A percentile compares a stretch with the other conserved stretches of the same genome.
Evolutionary conservation across 1,140 invertebrate species (phyloP).

Genomic region (Asbolus verrucosus): DNA sequence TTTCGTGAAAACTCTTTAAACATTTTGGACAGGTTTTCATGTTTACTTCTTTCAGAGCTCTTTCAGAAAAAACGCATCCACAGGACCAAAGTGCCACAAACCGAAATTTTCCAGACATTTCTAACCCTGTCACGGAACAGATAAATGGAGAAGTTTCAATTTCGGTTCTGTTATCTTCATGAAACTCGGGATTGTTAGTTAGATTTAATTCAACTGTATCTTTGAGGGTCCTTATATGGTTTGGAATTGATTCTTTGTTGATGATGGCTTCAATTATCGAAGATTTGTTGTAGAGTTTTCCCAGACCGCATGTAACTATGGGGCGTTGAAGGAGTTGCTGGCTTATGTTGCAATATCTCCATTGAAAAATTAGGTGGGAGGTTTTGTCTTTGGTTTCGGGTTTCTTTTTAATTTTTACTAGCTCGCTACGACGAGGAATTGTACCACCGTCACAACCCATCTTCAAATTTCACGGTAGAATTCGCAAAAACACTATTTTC

Average conservation of each 20-base stretch:
- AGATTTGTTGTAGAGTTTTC: conserved; percentile 95
- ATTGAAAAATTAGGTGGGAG: conserved; percentile 90
- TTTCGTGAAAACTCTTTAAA: conserved; percentile 78
- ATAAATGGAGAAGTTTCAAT: conserved; percentile 90
- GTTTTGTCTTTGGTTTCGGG: conserved; percentile 96
- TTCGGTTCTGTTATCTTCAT: conserved; percentile 80
- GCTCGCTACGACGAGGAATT: conserved; percentile 94
- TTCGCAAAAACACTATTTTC: neutral
- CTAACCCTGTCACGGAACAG: conserved; percentile 93
- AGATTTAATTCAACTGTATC: conserved; percentile 92
- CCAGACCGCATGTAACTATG: conserved; percentile 92
- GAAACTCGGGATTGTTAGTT: conserved; percentile 87
- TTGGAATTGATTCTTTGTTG: conserved; percentile 80
- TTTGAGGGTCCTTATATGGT: conserved; percentile 90
- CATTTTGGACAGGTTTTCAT: conserved; percentile 82
- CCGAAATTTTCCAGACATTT: conserved; percentile 97
- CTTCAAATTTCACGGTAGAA: conserved; percentile 5
- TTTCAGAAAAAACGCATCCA: conserved; percentile 96
- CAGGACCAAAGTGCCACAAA: conserved; percentile 95
- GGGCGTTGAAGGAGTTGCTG: conserved; percentile 89
- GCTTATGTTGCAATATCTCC: conserved; percentile 93
- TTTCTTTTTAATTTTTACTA: conserved; percentile 93
- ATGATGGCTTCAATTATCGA: conserved; percentile 90
- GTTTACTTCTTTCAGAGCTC: conserved; percentile 93
- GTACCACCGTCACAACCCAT: conserved; percentile 99